These are phyloP conservation scores for Siphonodentalium dalli DNA, from an alignment of 2,888 invertebrate genomes.

Conservation along the genomic window DNA sequence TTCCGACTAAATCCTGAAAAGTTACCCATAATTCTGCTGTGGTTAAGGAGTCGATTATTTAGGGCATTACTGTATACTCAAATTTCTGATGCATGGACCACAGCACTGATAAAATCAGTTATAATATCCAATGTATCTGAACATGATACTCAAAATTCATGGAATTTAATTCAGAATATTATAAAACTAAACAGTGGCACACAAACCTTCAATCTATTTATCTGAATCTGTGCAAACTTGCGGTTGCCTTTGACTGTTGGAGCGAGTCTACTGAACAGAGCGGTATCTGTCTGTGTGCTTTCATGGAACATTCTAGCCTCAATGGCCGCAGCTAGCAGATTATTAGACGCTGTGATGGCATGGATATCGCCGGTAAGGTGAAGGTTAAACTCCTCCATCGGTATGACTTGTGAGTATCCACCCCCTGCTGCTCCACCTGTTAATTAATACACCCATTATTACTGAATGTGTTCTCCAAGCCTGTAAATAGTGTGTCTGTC, in stretches of 20 bases:
- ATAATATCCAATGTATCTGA: no score
- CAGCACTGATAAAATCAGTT: no score
- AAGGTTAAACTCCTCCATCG: constrained; percentile 99
- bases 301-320: constrained; percentile 98
- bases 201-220: constrained; percentile 71
- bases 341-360: constrained; percentile 97
- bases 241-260: constrained; percentile 82
- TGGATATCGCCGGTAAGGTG: constrained; percentile 98
- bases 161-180: background rate
- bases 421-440: constrained; percentile 97
- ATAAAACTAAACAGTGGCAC: no score
- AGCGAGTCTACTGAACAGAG: constrained; percentile 86
- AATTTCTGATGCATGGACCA: no score
- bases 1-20: no score
- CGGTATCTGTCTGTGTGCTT: constrained; percentile 82
- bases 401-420: constrained; percentile 94
- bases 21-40: no score
- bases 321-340: constrained; percentile 95
- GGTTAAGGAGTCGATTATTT: no score
- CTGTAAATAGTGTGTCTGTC: no score
- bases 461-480: no score
- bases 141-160: no score
- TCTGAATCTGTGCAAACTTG: constrained; percentile 86
- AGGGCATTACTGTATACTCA: no score
- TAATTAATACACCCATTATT: no score